phyloP scores from a whole-genome alignment of 2,888 invertebrate genomes.

The Mactromeris polynyma region DNA sequence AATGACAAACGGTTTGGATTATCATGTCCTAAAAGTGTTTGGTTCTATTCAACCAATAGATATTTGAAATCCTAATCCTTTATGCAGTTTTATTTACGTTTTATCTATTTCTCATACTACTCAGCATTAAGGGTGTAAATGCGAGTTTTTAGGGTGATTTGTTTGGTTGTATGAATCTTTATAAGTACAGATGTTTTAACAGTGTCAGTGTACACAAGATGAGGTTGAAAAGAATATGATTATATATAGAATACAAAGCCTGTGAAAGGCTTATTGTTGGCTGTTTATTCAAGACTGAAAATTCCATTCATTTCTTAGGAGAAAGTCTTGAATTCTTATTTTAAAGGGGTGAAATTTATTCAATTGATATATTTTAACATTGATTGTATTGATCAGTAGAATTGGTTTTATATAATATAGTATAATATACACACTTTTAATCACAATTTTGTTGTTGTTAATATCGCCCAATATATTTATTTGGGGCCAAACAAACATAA shows the following conservation, averaged over 20 bases:
- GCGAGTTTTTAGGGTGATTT: neutral
- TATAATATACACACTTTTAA: neutral
- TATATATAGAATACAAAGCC: neutral
- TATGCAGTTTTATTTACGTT: neutral
- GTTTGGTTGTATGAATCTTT: neutral
- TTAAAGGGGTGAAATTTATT: neutral
- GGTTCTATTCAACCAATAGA: neutral
- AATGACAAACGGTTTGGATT: neutral
- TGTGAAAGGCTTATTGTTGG: neutral
- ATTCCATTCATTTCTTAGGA: neutral
- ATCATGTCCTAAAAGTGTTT: neutral
- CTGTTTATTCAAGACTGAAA: neutral
- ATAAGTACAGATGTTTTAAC: neutral
- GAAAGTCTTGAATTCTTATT: neutral
- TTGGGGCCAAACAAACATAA: neutral
- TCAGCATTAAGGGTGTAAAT: neutral
- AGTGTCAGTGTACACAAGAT: neutral
- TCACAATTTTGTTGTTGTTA: neutral
- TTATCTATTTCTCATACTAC: neutral
- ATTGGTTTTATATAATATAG: neutral
- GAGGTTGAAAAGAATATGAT: neutral
- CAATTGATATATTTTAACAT: neutral
- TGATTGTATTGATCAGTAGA: conserved; percentile 1
- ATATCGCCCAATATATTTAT: neutral
- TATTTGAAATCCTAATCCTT: neutral